Evolutionary conservation across 2,888 invertebrate species (phyloP), one percentile per base, ranked within the genome.

Genomic region (Platycheirus rosarum): DNA sequence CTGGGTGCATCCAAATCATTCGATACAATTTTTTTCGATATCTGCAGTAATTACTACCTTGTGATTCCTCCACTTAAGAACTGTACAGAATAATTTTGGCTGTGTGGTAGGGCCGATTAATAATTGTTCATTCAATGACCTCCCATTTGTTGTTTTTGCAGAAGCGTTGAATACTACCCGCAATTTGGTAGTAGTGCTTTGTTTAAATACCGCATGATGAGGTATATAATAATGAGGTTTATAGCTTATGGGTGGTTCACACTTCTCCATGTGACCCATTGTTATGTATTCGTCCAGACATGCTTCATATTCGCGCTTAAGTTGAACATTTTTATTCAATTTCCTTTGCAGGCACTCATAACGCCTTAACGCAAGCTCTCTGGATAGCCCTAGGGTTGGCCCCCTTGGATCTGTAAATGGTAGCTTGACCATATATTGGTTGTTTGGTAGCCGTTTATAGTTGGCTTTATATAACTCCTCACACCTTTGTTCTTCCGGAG

Each of bases 381-480:
- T 44, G 8, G 44, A 44, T 5, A 5, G 5, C 18, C 44, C 44
- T 18, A 44, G 20, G 18, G 8, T 44, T 18, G 44, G 44, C 18
- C 44, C 44, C 18, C 18, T 44, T 44, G 44, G 44, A 44, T 44
- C 18, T 20, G 18, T 18, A 44, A 44, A 44, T 44, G 44, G 44
- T 20, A 44, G 18, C 18, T 44, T 44, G 2, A 44, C 44, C 18
- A 44, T 18, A 0, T 44, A 44, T 18, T 44, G 44, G 2, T 44
- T 44, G 13, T 44, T 44, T 44, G 44, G 44, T 44, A 44, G 44
- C 18, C 44, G 18, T 44, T 16, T 13, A 44, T 18, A 44, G 16
- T 44, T 44, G 20, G 44, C 18, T 20, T 18, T 1, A 7, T 44
- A 44, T 20, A 9, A 18, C 18, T 44, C 16, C 9, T 44, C 18